These are phyloP conservation scores for Dipodomys spectabilis DNA, from an alignment of 2,113 vertebrate genomes.

Conservation along the genomic window DNA sequence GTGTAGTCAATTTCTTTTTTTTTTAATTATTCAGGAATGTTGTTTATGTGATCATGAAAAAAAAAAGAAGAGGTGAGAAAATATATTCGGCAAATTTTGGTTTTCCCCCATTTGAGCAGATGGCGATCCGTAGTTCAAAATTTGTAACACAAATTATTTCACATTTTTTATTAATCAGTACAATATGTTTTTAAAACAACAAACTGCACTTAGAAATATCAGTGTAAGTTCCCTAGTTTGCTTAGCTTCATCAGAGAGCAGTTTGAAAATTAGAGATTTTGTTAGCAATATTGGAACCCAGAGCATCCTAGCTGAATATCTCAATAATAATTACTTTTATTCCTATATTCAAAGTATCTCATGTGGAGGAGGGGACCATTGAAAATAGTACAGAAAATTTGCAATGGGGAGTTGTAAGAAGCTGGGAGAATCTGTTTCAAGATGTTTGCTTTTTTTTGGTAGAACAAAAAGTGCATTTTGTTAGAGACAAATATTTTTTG, in stretches of 20 bases:
- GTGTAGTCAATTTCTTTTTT: constrained; percentile 82
- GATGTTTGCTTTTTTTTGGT: constrained; percentile 59
- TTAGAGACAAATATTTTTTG: constrained; percentile 82
- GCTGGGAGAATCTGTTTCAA: constrained; percentile 76
- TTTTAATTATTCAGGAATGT: constrained; percentile 83
- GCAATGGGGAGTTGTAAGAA: constrained; percentile 48
- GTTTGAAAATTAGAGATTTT: constrained; percentile 76
- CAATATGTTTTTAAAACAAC: constrained; percentile 88
- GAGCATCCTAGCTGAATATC: constrained; percentile 63
- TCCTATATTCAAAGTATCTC: constrained; percentile 78
- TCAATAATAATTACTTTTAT: constrained; percentile 76
- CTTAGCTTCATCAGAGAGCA: constrained; percentile 80
- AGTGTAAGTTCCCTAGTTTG: constrained; percentile 74
- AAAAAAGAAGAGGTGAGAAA: constrained; percentile 89
- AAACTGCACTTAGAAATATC: constrained; percentile 79
- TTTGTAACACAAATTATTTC: constrained; percentile 88
- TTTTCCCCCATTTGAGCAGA: constrained; percentile 86
- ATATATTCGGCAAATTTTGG: constrained; percentile 88
- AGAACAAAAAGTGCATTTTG: constrained; percentile 80
- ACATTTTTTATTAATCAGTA: constrained; percentile 89
- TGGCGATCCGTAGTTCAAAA: constrained; percentile 87
- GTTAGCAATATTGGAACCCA: constrained; percentile 61
- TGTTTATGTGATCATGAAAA: constrained; percentile 89
- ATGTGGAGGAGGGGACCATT: constrained; percentile 61
- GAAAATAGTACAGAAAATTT: constrained; percentile 63